Percentiles rank a stretch among this genome's conserved stretches.
Conservation (phyloP, 2,797 vertebrate genomes). For the Leptoclinus maculatus region DNA sequence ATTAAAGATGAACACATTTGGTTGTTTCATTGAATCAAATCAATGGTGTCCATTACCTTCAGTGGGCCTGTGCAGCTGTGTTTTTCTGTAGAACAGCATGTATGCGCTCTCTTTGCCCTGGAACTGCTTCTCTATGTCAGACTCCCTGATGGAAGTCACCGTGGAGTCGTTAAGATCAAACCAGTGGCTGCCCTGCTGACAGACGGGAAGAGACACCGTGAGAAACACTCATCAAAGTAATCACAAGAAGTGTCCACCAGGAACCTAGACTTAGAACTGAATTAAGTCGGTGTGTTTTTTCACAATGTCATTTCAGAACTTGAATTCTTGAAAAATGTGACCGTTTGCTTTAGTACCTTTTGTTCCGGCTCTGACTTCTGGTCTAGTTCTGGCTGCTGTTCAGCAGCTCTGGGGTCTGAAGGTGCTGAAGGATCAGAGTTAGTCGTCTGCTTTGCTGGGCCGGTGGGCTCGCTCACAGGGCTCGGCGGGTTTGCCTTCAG, state of each 20-base stretch:
- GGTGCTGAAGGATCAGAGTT: slow-evolving; percentile 24
- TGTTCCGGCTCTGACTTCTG: slow-evolving; percentile 40
- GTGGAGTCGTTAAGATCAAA: slow-evolving; percentile 96
- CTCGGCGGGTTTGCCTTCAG: slow-evolving; percentile 79
- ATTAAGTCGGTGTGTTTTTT: neutral
- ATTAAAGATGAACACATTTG: neutral
- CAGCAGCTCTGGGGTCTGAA: slow-evolving; percentile 21
- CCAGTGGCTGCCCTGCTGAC: slow-evolving; percentile 86
- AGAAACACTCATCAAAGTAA: slow-evolving; percentile 37
- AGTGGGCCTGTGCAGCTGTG: slow-evolving; percentile 86
- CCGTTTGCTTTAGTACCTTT: slow-evolving; percentile 50
- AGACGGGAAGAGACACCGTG: slow-evolving; percentile 46
- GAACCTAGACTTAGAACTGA: neutral
- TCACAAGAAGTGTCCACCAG: slow-evolving; percentile 1
- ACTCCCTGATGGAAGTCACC: slow-evolving; percentile 90
- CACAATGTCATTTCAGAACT: neutral
- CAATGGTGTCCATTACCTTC: slow-evolving; percentile 83
- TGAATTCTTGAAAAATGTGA: neutral
- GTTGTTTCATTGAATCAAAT: neutral
- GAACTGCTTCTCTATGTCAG: slow-evolving; percentile 94
- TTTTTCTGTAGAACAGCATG: slow-evolving; percentile 97
- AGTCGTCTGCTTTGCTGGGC: slow-evolving; percentile 31
- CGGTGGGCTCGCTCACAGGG: slow-evolving; percentile 51
- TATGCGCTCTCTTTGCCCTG: slow-evolving; percentile 98
- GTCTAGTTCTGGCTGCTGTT: slow-evolving; percentile 32